Percentiles rank a stretch among this genome's conserved stretches.
Conservation (phyloP, 2,888 invertebrate species). For the Yponomeuta malinellus region DNA sequence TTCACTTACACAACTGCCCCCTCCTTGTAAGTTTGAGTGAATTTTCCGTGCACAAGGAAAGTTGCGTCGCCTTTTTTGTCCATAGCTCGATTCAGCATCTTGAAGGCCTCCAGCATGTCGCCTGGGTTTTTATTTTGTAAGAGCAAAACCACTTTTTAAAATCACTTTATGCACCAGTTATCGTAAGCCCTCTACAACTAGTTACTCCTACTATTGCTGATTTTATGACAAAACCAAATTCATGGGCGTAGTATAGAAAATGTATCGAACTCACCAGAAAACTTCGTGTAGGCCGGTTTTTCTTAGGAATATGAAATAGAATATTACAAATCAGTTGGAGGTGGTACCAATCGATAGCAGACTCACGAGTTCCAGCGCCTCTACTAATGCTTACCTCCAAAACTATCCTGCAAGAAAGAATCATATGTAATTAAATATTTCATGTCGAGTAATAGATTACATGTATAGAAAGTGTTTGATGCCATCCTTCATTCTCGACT, state of each 20-base stretch:
- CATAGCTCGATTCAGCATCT: conserved; percentile 48
- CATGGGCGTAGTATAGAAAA: too few relatives aligned
- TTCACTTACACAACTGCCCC: conserved; percentile 49
- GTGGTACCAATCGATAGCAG: not conserved
- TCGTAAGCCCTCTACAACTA: too few relatives aligned
- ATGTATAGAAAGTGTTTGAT: not conserved
- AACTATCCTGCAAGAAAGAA: not conserved
- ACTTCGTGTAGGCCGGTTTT: not conserved
- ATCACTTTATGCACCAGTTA: too few relatives aligned
- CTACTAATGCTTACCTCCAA: not conserved
- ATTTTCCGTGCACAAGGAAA: conserved; percentile 46
- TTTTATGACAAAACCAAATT: too few relatives aligned
- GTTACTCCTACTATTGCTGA: too few relatives aligned
- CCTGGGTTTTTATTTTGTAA: conserved; percentile 29
- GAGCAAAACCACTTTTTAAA: too few relatives aligned
- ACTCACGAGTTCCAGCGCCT: not conserved
- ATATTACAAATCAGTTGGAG: not conserved
- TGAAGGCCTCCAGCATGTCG: conserved; percentile 51
- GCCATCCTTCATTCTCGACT: not conserved
- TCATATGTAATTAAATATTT: not conserved
- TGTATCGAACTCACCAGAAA: not conserved
- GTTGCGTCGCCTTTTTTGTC: conserved; percentile 37
- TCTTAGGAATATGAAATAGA: conserved; percentile 2
- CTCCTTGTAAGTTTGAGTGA: conserved; percentile 40
- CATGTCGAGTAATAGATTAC: not conserved